Base-by-base conservation (phyloP, 2,113 vertebrate species). In the Syrmaticus mikado region DNA sequence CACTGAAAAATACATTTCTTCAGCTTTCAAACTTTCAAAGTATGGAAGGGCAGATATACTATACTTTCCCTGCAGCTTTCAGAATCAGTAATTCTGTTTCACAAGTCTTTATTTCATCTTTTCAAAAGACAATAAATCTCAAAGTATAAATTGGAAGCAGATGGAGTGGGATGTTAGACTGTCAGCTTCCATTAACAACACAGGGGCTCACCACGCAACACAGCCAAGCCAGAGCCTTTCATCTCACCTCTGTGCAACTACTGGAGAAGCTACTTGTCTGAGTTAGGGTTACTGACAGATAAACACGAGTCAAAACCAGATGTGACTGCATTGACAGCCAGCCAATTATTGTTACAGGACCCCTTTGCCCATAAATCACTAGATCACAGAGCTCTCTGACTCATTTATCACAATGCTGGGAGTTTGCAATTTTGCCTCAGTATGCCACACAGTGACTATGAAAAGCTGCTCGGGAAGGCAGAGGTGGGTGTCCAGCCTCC, bases 91-190 rank as follows among this genome's bases (percentile, higher is more conserved):
- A 82, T 76, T 66, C 55, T 62, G 27, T 34, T 85, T 64, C 13
- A 1, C 50, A 60, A 66, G 62, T 32, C 84, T 90, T 64, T 30
- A 36, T 91, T 84, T 82, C 5, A 73, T 83, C 67, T 84, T 89
- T 70, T 34, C 32, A 57, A 70, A 78, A 80, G 60, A 65, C 71
- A 71, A 11, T 85, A 89, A 71, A 85, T 82, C 66, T 87, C 9
- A 9, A 85, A 67, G 91, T 53, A 66, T 48, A 79, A 92, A 94
- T 8, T 76, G 48, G 78, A 84, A 96, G 75, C 95, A 96, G 94
- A 92, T 89, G 89, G 91, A 91, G 36, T 0, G 0, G 75, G 78
- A 94, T 70, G 92, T 73, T 71, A 46, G 67, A 36, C 89, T 94
- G 94, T 91, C 95, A 94, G 75, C 74, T 93, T 41, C 92, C 82